These are phyloP conservation scores for Cathartes aura DNA, from an alignment of 2,113 vertebrate species.

Conservation along the genomic window DNA sequence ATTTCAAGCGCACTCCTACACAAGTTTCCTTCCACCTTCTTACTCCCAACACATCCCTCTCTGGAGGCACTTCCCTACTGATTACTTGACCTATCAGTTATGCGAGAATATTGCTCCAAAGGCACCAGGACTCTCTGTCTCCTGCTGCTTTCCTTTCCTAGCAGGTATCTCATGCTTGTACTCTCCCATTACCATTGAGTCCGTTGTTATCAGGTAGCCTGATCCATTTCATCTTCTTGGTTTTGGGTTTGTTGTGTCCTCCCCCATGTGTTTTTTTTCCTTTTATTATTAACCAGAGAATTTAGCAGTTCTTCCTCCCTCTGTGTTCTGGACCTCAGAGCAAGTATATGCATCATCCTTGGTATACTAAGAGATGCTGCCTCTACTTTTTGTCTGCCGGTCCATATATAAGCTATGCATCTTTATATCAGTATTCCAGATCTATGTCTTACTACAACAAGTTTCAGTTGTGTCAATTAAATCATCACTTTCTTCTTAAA, in stretches of 20 bases:
- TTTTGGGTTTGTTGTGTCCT: background rate
- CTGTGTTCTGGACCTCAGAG: background rate
- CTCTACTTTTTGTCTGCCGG: background rate
- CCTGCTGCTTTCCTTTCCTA: background rate
- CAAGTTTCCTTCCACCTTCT: background rate
- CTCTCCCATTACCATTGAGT: background rate
- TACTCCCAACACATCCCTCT: background rate
- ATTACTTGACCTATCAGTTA: background rate
- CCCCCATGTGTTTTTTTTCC: rapidly evolving
- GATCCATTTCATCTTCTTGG: background rate
- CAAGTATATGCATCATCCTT: background rate
- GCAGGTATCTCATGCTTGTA: background rate
- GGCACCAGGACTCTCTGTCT: background rate
- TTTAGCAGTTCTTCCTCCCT: background rate
- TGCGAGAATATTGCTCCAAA: background rate
- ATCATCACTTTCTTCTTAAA: background rate
- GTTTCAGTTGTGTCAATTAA: background rate
- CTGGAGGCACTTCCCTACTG: background rate
- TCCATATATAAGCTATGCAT: background rate
- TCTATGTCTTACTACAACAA: background rate
- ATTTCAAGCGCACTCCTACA: background rate
- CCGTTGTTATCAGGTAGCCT: background rate
- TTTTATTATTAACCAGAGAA: background rate
- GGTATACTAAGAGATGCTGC: background rate
- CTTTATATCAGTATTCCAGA: background rate